A percentile compares a stretch with the other conserved stretches of the same genome.
These are phyloP conservation scores for Stegostoma tigrinum DNA, from an alignment of 2,113 vertebrate species.

Conservation along the genomic window DNA sequence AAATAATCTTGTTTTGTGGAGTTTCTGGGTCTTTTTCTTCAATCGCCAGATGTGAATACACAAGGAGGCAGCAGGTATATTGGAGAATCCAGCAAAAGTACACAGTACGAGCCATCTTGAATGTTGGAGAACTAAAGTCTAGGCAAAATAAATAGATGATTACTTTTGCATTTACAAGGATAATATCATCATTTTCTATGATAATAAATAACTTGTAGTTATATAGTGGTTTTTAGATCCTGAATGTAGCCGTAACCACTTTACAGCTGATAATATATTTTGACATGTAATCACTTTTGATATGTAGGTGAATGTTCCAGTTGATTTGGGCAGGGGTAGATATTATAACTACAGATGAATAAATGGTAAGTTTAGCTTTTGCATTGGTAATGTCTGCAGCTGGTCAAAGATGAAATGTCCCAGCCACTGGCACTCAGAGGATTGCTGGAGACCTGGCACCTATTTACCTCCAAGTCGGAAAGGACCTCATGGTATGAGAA, in stretches of 20 bases:
- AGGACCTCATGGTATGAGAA: too few species aligned
- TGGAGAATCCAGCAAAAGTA: conserved; percentile 50
- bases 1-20: conserved; percentile 30
- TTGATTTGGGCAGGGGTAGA: not conserved
- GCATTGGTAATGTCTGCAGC: not conserved
- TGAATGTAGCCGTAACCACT: not conserved
- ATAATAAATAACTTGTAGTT: not conserved
- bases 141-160: not conserved
- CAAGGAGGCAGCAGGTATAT: conserved; percentile 42
- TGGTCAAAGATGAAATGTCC: not conserved
- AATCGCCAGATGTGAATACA: conserved; percentile 52
- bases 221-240: not conserved
- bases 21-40: conserved; percentile 46
- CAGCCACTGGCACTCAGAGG: too few species aligned
- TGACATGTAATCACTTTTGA: not conserved
- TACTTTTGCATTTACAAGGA: not conserved
- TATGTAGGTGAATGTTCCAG: not conserved
- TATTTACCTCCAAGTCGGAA: too few species aligned
- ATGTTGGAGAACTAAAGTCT: not conserved
- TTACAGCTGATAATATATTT: not conserved
- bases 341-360: not conserved
- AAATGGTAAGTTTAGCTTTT: not conserved
- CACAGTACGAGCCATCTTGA: conserved; percentile 36
- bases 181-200: not conserved
- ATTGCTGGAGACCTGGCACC: too few species aligned